These are phyloP conservation scores for Sylvia borin DNA, from an alignment of 2,797 vertebrate genomes.

Conservation along the genomic window DNA sequence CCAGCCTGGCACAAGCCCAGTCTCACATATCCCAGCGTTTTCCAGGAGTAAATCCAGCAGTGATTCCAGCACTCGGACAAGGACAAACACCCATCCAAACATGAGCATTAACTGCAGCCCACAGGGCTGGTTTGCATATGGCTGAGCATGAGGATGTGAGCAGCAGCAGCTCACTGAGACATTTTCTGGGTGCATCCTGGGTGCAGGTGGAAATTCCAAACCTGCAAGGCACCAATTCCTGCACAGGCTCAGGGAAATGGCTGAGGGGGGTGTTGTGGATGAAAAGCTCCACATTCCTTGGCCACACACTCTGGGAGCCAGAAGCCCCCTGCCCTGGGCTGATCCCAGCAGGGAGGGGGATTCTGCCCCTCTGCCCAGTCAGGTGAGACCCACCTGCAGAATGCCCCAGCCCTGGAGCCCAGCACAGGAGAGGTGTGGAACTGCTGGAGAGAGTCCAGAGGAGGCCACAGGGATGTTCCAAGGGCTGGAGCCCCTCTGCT, in stretches of 20 bases:
- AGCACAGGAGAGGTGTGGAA: not conserved
- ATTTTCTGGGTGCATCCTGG: not conserved
- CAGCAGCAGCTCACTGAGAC: not conserved
- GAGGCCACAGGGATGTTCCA: accelerated
- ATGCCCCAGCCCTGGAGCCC: not conserved
- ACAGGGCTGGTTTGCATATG: not conserved
- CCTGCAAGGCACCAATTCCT: not conserved
- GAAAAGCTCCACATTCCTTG: not conserved
- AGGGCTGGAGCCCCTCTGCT: not conserved
- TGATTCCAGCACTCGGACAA: accelerated
- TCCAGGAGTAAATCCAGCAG: not conserved
- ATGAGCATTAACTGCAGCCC: not conserved
- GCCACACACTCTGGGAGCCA: not conserved
- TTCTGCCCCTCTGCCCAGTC: not conserved
- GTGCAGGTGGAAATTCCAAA: not conserved
- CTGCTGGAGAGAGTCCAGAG: not conserved
- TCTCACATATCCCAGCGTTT: not conserved
- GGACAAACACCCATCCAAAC: not conserved
- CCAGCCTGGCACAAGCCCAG: not conserved
- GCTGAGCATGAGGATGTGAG: not conserved
- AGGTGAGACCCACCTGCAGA: not conserved
- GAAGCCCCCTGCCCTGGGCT: not conserved
- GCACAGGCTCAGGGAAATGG: not conserved
- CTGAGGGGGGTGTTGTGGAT: not conserved
- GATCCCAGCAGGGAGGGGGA: not conserved